Percentiles rank a stretch among this genome's conserved stretches.
phyloP scores from a whole-genome alignment of 1,140 invertebrate species.

The Episyrphus balteatus region DNA sequence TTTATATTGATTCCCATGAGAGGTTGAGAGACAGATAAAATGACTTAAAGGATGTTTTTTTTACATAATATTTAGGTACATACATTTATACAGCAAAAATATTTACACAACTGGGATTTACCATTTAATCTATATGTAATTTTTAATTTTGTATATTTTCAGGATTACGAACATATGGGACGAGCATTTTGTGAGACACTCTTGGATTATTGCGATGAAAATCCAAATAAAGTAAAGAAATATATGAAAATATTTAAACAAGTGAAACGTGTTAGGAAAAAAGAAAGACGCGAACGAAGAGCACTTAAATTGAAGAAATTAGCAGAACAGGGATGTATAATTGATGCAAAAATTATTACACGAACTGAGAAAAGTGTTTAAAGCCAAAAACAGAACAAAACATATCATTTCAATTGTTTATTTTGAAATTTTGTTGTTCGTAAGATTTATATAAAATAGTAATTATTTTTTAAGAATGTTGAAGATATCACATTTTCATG shows the following conservation, averaged over 20 bases:
- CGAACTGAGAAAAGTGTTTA: not conserved
- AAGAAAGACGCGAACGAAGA: conserved; percentile 36
- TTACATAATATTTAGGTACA: too few species aligned
- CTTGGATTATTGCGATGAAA: conserved; percentile 79
- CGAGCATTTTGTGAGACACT: conserved; percentile 85
- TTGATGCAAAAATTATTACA: conserved; percentile 26
- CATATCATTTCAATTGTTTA: too few species aligned
- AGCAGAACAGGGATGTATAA: conserved; percentile 37
- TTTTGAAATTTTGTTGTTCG: too few species aligned
- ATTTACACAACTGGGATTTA: too few species aligned
- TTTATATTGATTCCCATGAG: too few species aligned
- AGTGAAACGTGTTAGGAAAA: conserved; percentile 60
- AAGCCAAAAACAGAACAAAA: not conserved
- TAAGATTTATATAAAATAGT: too few species aligned
- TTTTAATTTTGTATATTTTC: conserved; percentile 6
- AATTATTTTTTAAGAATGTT: too few species aligned
- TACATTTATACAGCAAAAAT: too few species aligned
- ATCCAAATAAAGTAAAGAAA: conserved; percentile 71
- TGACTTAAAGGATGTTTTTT: too few species aligned
- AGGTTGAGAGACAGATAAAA: too few species aligned
- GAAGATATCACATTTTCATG: too few species aligned
- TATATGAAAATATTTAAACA: conserved; percentile 65
- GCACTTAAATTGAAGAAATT: conserved; percentile 38
- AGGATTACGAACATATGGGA: conserved; percentile 65
- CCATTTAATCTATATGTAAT: too few species aligned